Evolutionary conservation across 2,797 vertebrate genomes (phyloP).

Genomic region (Etheostoma nigrum): DNA sequence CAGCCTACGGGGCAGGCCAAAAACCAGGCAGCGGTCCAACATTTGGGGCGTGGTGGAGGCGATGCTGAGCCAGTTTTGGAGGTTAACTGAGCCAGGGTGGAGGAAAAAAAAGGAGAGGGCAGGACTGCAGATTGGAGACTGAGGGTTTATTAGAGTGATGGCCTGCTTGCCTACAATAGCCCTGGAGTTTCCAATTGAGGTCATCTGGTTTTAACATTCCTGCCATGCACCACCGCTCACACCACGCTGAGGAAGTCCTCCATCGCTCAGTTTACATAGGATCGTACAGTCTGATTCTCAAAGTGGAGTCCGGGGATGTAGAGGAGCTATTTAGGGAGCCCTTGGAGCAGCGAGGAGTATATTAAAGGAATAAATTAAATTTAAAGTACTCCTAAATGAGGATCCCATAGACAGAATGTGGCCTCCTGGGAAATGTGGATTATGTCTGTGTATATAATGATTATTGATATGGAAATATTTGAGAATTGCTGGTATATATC

Average conservation of each 20-base stretch:
- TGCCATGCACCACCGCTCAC: slow-evolving; percentile 69
- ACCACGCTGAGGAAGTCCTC: slow-evolving; percentile 66
- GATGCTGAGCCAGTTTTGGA: slow-evolving; percentile 56
- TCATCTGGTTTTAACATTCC: slow-evolving; percentile 85
- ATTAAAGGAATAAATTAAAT: too few relatives aligned
- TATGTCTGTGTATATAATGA: not conserved
- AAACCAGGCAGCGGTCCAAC: slow-evolving; percentile 60
- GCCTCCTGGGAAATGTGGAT: slow-evolving; percentile 27
- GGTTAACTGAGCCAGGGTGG: slow-evolving; percentile 18
- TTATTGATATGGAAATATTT: slow-evolving; percentile 22
- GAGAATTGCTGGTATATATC: not conserved
- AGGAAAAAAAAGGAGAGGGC: slow-evolving; percentile 18
- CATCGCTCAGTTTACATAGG: slow-evolving; percentile 26
- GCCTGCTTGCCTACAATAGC: slow-evolving; percentile 57
- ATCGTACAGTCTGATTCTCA: slow-evolving; percentile 36
- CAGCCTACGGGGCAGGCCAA: slow-evolving; percentile 29
- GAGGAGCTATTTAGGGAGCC: slow-evolving; percentile 45
- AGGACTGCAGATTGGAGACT: slow-evolving; percentile 34
- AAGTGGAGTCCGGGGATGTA: slow-evolving; percentile 36
- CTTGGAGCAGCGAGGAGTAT: slow-evolving; percentile 6
- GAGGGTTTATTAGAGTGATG: slow-evolving; percentile 78
- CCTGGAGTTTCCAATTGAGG: slow-evolving; percentile 84
- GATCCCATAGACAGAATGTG: not conserved
- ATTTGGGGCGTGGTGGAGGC: slow-evolving; percentile 64
- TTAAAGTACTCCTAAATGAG: slow-evolving; percentile 14